Evolutionary conservation across 2,113 vertebrate species (phyloP).

Genomic region (Tragelaphus strepsiceros): DNA sequence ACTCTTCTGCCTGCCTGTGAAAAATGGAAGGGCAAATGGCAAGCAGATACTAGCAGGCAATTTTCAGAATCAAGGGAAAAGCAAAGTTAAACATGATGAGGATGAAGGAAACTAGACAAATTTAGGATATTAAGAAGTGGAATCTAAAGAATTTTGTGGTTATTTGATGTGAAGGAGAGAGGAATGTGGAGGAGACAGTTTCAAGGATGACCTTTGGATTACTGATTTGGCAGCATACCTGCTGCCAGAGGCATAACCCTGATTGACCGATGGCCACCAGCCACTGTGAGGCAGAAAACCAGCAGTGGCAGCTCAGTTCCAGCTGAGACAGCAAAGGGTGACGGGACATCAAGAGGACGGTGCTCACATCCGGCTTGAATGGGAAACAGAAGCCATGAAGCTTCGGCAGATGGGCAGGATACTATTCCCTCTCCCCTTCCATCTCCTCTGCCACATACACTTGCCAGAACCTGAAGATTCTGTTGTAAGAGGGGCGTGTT

Average conservation of each 20-base stretch:
- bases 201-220: background rate
- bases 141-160: background rate
- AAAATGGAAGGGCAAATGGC: background rate
- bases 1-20: background rate
- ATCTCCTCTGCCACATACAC: background rate
- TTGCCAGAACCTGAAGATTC: background rate
- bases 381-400: background rate
- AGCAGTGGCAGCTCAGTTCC: background rate
- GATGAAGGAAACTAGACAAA: background rate
- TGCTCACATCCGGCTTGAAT: background rate
- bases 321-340: background rate
- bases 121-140: background rate
- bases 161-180: background rate
- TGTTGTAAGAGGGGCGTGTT: background rate
- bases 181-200: background rate
- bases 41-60: background rate
- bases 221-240: background rate
- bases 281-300: background rate
- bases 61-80: background rate
- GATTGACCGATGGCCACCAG: background rate
- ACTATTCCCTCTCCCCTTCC: background rate
- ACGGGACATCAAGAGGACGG: background rate
- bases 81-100: background rate
- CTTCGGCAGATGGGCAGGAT: background rate
- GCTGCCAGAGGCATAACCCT: background rate